Conservation (phyloP, 2,888 invertebrate genomes). For the Sinotaia quadrata region DNA sequence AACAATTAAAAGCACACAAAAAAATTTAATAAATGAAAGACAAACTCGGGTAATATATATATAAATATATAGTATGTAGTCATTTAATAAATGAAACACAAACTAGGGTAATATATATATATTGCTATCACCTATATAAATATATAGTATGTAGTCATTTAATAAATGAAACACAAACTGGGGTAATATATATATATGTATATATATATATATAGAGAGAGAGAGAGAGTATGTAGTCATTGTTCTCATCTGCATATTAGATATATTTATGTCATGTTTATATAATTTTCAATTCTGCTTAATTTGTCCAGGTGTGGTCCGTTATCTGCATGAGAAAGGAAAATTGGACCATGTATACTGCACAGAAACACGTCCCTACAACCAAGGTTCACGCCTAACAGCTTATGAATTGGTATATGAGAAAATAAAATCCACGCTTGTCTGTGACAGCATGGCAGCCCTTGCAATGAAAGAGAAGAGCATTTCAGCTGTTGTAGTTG, state of each 20-base stretch:
- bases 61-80: too few species aligned
- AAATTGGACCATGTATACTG: constrained; percentile 89
- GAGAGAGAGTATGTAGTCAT: too few species aligned
- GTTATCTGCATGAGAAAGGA: constrained; percentile 80
- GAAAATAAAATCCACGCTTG: constrained; percentile 87
- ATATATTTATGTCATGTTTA: not conserved
- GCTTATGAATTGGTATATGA: constrained; percentile 92
- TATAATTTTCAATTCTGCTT: not conserved
- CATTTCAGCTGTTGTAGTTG: constrained; percentile 94
- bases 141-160: too few species aligned
- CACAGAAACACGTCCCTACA: constrained; percentile 98
- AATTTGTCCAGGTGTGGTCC: constrained; percentile 79
- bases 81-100: too few species aligned
- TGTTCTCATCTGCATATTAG: not conserved
- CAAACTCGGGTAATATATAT: too few species aligned
- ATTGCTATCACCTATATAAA: too few species aligned
- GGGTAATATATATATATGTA: too few species aligned
- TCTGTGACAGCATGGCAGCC: constrained; percentile 96
- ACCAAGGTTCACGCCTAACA: constrained; percentile 90
- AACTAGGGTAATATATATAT: too few species aligned
- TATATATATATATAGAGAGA: too few species aligned
- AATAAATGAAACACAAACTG: too few species aligned
- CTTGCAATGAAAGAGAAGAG: constrained; percentile 87
- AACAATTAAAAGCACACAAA: too few species aligned
- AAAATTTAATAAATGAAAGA: too few species aligned